These are phyloP conservation scores for Chironomus tentans DNA, from an alignment of 2,888 invertebrate genomes.

Conservation along the genomic window DNA sequence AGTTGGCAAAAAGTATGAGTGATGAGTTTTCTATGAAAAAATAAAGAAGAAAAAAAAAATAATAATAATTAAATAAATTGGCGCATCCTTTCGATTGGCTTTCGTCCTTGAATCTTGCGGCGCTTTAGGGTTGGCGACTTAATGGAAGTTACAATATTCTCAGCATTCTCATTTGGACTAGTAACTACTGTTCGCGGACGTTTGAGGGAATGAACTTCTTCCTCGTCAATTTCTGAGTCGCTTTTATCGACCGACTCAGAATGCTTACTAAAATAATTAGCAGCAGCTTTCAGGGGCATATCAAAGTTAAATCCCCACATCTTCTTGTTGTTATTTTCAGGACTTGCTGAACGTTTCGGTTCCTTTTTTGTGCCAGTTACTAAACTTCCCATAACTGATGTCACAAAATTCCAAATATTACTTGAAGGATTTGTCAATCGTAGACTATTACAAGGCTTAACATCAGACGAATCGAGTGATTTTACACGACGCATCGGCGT, in stretches of 20 bases:
- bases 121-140: background rate
- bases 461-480: background rate
- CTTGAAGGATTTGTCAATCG: background rate
- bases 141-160: background rate
- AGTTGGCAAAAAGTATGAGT: background rate
- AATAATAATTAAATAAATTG: conserved; percentile 11
- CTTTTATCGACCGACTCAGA: background rate
- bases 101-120: conserved; percentile 35
- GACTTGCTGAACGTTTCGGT: background rate
- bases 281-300: conserved; percentile 35
- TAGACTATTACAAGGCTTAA: background rate
- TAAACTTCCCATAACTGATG: conserved; percentile 28
- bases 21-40: background rate
- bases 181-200: background rate
- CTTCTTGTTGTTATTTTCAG: background rate
- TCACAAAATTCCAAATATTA: conserved; percentile 29
- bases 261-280: conserved; percentile 29
- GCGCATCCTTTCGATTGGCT: conserved; percentile 40
- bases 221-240: background rate
- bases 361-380: conserved; percentile 1
- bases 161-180: background rate
- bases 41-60: background rate
- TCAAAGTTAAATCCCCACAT: background rate
- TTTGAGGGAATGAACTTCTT: background rate
- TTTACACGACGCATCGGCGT: background rate